These are phyloP conservation scores for Noctilio leporinus DNA, from an alignment of 2,113 vertebrate genomes.

Conservation along the genomic window DNA sequence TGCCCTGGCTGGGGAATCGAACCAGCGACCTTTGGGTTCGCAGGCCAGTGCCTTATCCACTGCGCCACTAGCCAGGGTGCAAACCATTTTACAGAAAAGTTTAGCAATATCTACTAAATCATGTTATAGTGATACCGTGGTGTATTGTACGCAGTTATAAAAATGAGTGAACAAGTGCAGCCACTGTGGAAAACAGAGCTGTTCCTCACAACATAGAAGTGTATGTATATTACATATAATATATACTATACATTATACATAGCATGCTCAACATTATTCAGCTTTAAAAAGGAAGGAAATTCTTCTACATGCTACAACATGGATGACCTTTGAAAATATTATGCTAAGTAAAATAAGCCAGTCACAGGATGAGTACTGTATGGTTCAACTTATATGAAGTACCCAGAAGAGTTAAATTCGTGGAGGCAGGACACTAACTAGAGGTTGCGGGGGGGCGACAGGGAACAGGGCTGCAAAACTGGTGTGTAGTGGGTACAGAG, in stretches of 20 bases:
- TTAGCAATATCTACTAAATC: background rate
- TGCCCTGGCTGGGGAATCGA: no score
- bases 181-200: background rate
- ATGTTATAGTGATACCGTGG: background rate
- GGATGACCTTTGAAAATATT: background rate
- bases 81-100: background rate
- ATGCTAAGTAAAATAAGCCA: background rate
- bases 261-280: background rate
- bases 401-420: background rate
- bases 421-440: background rate
- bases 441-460: background rate
- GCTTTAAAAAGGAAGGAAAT: background rate
- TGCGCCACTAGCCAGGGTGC: no score
- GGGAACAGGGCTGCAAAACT: background rate
- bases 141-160: background rate
- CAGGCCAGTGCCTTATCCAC: no score
- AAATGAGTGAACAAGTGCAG: background rate
- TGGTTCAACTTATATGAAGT: background rate
- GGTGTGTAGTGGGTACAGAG: background rate
- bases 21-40: no score
- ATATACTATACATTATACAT: background rate
- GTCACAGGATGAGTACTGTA: background rate
- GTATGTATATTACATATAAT: background rate
- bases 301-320: background rate
- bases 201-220: background rate